Conservation (phyloP, 1,140 invertebrate genomes). For the Mya arenaria region DNA sequence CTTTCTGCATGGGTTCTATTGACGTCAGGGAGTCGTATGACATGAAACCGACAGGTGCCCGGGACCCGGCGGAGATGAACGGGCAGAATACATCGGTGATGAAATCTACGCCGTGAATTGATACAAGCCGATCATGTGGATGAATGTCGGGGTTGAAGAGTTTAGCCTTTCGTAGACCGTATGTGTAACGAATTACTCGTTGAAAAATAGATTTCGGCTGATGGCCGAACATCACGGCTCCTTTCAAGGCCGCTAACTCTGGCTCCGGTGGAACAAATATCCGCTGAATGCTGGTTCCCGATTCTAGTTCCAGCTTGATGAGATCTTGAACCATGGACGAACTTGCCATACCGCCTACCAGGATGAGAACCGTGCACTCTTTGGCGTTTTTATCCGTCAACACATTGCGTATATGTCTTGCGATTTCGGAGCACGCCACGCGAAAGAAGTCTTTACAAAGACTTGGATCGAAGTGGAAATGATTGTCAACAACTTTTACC, state of each 20-base stretch:
- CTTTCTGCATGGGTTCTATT: conserved; percentile 51
- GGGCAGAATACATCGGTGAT: conserved; percentile 83
- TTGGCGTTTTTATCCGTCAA: conserved; percentile 16
- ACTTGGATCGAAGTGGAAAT: conserved; percentile 38
- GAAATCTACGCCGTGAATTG: conserved; percentile 82
- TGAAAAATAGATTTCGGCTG: conserved; percentile 83
- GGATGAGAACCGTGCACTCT: conserved; percentile 46
- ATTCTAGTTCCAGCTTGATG: conserved; percentile 37
- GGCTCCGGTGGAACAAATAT: conserved; percentile 54
- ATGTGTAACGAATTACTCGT: conserved; percentile 83
- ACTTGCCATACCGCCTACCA: conserved; percentile 63
- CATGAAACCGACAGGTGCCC: conserved; percentile 49
- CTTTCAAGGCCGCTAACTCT: conserved; percentile 43
- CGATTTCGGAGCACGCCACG: conserved; percentile 46
- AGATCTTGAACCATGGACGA: conserved; percentile 43
- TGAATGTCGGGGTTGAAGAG: conserved; percentile 80
- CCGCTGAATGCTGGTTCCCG: conserved; percentile 31
- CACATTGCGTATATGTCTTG: conserved; percentile 27
- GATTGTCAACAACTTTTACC: conserved; percentile 45
- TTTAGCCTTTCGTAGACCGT: conserved; percentile 81
- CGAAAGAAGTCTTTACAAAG: conserved; percentile 39
- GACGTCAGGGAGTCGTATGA: conserved; percentile 48
- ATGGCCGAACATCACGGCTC: conserved; percentile 79
- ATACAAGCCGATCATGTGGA: conserved; percentile 81
- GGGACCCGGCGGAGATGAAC: conserved; percentile 67